Percentiles rank a stretch among this genome's conserved stretches.
Conservation (phyloP, 2,888 invertebrate species). For the Molorchus minor region DNA sequence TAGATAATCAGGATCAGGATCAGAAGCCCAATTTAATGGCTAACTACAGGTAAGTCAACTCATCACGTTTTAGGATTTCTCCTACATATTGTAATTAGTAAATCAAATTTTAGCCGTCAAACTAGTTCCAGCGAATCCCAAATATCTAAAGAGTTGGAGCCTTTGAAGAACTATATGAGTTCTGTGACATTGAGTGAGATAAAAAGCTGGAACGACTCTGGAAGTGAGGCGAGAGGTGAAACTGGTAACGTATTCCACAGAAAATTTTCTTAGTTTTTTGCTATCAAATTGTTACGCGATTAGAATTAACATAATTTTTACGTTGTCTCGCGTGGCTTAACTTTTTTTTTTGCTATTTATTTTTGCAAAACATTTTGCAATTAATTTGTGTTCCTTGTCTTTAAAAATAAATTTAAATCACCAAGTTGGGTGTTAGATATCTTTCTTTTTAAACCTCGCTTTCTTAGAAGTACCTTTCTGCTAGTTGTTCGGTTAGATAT, state of each 20-base stretch:
- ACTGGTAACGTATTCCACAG: conserved; percentile 25
- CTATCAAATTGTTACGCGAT: too few species aligned
- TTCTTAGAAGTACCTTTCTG: too few species aligned
- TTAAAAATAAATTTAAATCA: too few species aligned
- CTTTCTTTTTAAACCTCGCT: too few species aligned
- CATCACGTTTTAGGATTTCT: neutral
- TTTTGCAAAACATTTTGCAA: too few species aligned
- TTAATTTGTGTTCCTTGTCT: too few species aligned
- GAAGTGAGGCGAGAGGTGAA: conserved; percentile 49
- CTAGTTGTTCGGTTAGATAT: too few species aligned
- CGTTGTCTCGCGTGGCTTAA: too few species aligned
- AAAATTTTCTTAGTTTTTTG: too few species aligned
- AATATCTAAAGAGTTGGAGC: conserved; percentile 52
- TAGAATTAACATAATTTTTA: too few species aligned
- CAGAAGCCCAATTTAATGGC: conserved; percentile 31
- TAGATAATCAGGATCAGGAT: conserved; percentile 42
- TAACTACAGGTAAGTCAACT: conserved; percentile 39
- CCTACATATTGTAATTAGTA: neutral
- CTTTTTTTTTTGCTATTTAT: too few species aligned
- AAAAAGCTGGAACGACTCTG: conserved; percentile 64
- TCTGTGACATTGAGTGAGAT: conserved; percentile 66
- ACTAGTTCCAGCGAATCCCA: conserved; percentile 58
- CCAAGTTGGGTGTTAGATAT: too few species aligned
- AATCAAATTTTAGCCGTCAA: conserved; percentile 47
- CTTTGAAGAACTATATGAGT: conserved; percentile 58